These are phyloP conservation scores for Cladorhizidae sp. DNA, from an alignment of 37 sponge, comb jelly and placozoan species.

Conservation along the genomic window DNA sequence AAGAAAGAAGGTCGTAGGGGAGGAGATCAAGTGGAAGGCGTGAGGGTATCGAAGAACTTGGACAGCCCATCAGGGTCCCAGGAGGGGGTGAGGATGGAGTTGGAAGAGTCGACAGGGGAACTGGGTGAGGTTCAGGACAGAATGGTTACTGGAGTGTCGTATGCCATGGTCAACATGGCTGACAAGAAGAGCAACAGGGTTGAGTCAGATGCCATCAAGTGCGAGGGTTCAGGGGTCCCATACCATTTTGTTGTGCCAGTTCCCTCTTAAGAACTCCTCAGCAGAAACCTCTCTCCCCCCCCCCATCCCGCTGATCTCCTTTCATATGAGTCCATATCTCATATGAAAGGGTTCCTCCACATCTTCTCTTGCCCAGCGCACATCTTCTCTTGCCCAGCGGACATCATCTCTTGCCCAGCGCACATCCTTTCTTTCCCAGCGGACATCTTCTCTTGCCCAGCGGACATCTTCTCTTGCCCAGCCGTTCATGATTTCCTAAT, in stretches of 20 bases:
- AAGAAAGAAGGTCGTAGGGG: not conserved
- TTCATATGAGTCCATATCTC: not conserved
- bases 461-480: not conserved
- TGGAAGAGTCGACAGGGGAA: not conserved
- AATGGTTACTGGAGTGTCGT: not conserved
- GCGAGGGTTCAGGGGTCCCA: slow-evolving; percentile 50
- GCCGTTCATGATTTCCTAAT: no score
- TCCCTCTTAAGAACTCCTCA: not conserved
- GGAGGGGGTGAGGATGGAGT: not conserved
- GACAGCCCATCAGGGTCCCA: not conserved
- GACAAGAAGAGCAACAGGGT: slow-evolving; percentile 37
- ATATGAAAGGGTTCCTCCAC: not conserved
- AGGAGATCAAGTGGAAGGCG: slow-evolving; percentile 6
- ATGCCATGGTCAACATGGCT: slow-evolving; percentile 34
- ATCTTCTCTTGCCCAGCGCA: not conserved
- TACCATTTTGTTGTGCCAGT: slow-evolving; percentile 17
- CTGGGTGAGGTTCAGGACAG: not conserved
- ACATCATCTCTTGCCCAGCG: not conserved
- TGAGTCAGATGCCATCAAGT: slow-evolving; percentile 10
- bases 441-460: not conserved
- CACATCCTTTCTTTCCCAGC: not conserved
- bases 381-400: not conserved
- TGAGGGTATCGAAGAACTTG: no score
- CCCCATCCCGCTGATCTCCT: not conserved
- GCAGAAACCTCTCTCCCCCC: not conserved